These are phyloP conservation scores for Pachyuromys duprasi DNA, from an alignment of 2,797 vertebrate species.

Conservation along the genomic window DNA sequence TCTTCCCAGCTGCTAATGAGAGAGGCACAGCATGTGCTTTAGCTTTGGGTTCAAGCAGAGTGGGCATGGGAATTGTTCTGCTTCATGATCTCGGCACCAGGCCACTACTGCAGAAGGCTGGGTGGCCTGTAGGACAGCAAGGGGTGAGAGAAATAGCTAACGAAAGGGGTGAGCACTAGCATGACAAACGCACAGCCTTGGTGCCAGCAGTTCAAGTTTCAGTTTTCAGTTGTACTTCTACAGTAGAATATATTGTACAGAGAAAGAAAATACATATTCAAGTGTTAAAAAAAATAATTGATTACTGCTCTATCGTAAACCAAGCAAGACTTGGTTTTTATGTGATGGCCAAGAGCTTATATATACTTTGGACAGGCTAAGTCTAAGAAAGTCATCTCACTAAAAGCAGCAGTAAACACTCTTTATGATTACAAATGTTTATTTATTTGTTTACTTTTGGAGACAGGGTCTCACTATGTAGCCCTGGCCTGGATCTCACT, in stretches of 20 bases:
- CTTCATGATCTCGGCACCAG: neutral
- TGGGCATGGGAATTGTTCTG: neutral
- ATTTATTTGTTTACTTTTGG: neutral
- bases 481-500: neutral
- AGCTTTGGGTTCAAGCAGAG: neutral
- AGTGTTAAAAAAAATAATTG: conserved; percentile 3
- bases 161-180: neutral
- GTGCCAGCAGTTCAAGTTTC: conserved; percentile 1
- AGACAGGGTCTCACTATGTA: neutral
- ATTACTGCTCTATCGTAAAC: neutral
- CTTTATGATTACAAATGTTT: neutral
- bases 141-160: neutral
- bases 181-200: neutral
- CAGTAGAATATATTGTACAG: neutral
- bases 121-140: neutral
- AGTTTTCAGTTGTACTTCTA: neutral
- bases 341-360: neutral
- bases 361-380: neutral
- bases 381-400: neutral
- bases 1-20: neutral
- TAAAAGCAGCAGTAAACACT: neutral
- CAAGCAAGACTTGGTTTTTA: conserved; percentile 24
- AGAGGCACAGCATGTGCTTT: neutral
- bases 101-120: neutral
- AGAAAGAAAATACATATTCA: neutral